Percentiles rank a stretch among this genome's conserved stretches.
Conservation (phyloP, 2,113 vertebrate species). For the Synodontis membranacea region DNA sequence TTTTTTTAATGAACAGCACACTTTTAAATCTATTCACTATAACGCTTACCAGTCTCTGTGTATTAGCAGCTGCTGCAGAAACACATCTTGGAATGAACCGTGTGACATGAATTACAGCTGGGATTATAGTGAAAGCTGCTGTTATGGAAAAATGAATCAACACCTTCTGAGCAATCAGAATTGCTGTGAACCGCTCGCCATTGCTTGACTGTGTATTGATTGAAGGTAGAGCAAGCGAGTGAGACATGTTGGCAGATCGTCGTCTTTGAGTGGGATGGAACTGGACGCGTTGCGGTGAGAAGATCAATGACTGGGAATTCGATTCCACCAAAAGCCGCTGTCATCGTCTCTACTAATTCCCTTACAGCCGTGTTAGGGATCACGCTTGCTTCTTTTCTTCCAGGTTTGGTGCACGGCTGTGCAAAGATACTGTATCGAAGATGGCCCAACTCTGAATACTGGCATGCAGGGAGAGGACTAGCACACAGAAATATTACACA, state of each 20-base stretch:
- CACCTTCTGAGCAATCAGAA: not conserved
- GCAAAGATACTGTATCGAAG: not conserved
- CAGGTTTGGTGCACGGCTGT: not conserved
- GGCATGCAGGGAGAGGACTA: not conserved
- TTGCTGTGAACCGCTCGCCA: not conserved
- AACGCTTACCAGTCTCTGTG: not conserved
- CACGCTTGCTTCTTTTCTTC: not conserved
- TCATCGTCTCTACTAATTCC: slow-evolving; percentile 1
- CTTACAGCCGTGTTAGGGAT: slow-evolving; percentile 32
- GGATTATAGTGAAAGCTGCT: not conserved
- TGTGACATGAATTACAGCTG: not conserved
- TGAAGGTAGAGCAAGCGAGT: not conserved
- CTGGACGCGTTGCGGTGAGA: slow-evolving; percentile 37
- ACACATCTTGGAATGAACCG: not conserved
- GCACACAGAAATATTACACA: not conserved
- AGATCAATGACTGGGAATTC: not conserved
- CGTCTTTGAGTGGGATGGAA: not conserved
- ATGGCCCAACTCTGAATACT: not conserved
- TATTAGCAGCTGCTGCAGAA: not conserved
- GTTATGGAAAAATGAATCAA: not conserved
- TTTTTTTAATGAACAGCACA: not conserved
- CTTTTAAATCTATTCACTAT: not conserved
- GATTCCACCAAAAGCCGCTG: slow-evolving; percentile 3
- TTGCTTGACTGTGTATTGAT: not conserved
- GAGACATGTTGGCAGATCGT: not conserved